phyloP scores from a whole-genome alignment of 2,888 invertebrate genomes.

The Dynastes hyllus region DNA sequence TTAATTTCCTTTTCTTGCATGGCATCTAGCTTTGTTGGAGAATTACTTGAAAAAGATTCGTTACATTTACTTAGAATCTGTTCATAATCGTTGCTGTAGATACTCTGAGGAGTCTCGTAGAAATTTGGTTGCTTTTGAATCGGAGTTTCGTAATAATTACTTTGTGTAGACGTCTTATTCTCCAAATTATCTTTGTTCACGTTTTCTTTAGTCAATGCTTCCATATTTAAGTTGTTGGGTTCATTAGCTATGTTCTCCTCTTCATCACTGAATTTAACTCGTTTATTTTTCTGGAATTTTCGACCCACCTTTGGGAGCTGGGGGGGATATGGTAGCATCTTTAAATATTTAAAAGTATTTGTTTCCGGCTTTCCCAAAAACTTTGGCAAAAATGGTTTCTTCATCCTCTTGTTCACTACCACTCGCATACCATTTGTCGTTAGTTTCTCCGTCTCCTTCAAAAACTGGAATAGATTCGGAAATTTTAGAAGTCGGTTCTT shows the following conservation, averaged over 20 bases:
- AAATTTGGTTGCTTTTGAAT: conserved; percentile 72
- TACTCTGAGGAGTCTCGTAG: conserved; percentile 80
- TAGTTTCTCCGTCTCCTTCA: conserved; percentile 72
- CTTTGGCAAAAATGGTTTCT: no score
- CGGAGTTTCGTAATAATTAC: conserved; percentile 70
- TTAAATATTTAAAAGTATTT: no score
- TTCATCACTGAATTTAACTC: conserved; percentile 70
- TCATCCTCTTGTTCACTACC: conserved; percentile 85
- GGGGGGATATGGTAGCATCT: conserved; percentile 67
- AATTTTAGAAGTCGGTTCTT: conserved; percentile 61
- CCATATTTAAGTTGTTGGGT: conserved; percentile 39
- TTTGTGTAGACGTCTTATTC: conserved; percentile 49
- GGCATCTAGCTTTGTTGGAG: conserved; percentile 55
- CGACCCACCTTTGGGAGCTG: conserved; percentile 69
- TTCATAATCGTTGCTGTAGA: conserved; percentile 84
- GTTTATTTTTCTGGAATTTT: conserved; percentile 66
- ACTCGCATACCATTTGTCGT: conserved; percentile 87
- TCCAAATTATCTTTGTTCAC: conserved; percentile 57
- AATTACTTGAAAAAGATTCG: conserved; percentile 62
- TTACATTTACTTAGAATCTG: conserved; percentile 74
- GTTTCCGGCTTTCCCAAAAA: no score
- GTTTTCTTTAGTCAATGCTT: conserved; percentile 44
- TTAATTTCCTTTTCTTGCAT: conserved; percentile 59
- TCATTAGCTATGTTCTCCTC: conserved; percentile 46
- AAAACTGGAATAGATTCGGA: conserved; percentile 72